A percentile compares a stretch with the other conserved stretches of the same genome.
These are phyloP conservation scores for Eonycteris spelaea DNA, from an alignment of 2,113 vertebrate genomes.

Conservation along the genomic window DNA sequence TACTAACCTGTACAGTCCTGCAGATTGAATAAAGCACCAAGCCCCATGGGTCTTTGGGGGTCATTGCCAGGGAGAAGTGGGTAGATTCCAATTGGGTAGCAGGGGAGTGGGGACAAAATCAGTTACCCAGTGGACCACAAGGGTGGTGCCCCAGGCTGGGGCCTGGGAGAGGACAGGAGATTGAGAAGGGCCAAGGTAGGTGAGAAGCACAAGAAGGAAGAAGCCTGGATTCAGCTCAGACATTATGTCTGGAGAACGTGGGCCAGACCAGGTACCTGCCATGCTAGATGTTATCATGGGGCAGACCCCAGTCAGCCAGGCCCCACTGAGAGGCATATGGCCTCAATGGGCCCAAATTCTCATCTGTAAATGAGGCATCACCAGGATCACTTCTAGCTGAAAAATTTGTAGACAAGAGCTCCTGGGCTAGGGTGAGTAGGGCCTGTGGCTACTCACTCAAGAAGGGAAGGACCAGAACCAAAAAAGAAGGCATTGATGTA, in stretches of 20 bases:
- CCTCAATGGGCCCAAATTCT: background rate
- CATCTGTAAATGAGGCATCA: background rate
- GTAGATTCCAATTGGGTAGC: background rate
- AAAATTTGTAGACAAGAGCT: background rate
- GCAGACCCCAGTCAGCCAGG: background rate
- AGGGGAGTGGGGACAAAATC: background rate
- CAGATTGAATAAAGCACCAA: background rate
- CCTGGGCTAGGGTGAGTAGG: fast-evolving
- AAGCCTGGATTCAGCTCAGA: background rate
- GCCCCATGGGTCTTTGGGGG: background rate
- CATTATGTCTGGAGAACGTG: background rate
- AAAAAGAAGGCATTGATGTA: background rate
- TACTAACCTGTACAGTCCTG: background rate
- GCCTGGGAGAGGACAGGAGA: background rate
- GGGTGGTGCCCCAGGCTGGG: fast-evolving
- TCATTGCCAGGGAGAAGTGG: background rate
- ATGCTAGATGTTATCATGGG: fast-evolving
- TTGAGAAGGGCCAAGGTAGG: background rate
- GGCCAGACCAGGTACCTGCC: fast-evolving
- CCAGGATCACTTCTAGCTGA: background rate
- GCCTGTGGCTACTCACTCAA: background rate
- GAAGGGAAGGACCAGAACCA: background rate
- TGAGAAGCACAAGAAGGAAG: background rate
- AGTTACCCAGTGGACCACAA: background rate
- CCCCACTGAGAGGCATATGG: background rate